Base-by-base conservation (phyloP, 2,888 invertebrate genomes). In the Scaptomyza flava region DNA sequence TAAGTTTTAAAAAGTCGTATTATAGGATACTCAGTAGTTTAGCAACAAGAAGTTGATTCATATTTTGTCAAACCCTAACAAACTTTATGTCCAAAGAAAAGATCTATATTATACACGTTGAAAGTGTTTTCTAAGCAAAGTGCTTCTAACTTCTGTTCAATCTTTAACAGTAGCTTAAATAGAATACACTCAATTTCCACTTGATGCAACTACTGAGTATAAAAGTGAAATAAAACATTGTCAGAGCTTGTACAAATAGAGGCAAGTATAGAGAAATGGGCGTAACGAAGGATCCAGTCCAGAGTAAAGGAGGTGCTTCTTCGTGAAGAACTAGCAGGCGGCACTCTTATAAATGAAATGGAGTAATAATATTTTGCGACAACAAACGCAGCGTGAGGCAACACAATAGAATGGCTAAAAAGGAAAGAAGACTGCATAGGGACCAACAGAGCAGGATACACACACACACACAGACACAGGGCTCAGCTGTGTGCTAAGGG, bases 331-430 rank as follows among this genome's bases (percentile, higher is more conserved):
- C 17, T 51, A 41, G 52, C 52, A 43, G 54, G 60, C 67, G 62
- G 82, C 88, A 87, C 86, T 87, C 77, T 89, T 89, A 83, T 85
- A 89, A 88, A 87, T 83, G 87, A 89, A 88, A 89, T 89, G 87
- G 88, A 87, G 87, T 87, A 89, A 89, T 89, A 89, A 88, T 88
- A 88, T 88, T 89, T 88, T 89, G 83, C 65, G 87, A 81, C 83
- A 88, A 84, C 79, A 83, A 80, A 73, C 64, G 71, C 72, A 77
- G 66, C 43, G 47, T 33, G 48, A 23, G 53, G 17, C 48, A 42
- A 53, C 42, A 69, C 56, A 76, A 73, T 61, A 63, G 62, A 71
- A 74, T 51, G 43, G 58, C 48, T 65, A 54, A 47, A 53, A 54
- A 68, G 62, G n/a, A 48, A n/a, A 54, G 59, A 70, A 50, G 66